A percentile compares a stretch with the other conserved stretches of the same genome.
Evolutionary conservation across 2,797 vertebrate genomes (phyloP).

Genomic region (Hemibagrus guttatus): DNA sequence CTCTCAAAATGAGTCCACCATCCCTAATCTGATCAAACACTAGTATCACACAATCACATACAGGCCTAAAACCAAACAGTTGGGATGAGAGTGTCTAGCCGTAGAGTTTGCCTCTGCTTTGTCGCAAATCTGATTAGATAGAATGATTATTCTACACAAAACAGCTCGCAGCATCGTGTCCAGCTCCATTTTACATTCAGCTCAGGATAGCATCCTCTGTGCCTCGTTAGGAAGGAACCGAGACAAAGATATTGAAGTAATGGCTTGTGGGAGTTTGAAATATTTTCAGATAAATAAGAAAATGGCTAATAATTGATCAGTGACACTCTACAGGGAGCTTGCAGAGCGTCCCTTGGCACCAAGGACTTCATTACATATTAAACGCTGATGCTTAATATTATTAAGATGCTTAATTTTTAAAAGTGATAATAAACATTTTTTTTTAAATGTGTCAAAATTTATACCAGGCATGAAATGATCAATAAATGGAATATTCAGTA

Average conservation of each 20-base stretch:
- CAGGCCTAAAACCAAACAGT: conserved; percentile 3
- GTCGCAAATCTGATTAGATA: conserved; percentile 17
- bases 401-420: background rate
- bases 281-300: background rate
- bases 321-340: background rate
- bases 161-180: conserved; percentile 3
- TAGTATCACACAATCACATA: background rate
- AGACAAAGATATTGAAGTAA: background rate
- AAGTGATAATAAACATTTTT: background rate
- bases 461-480: background rate
- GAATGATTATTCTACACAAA: background rate
- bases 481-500: background rate
- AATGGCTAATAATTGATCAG: background rate
- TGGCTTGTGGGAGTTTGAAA: background rate
- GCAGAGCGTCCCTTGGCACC: background rate
- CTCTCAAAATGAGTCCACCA: background rate
- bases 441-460: background rate
- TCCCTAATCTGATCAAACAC: conserved; percentile 24
- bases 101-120: background rate
- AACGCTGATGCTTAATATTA: background rate
- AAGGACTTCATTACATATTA: background rate
- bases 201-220: conserved; percentile 4
- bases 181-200: background rate
- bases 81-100: conserved; percentile 1
- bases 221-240: background rate